Evolutionary conservation across 2,113 vertebrate species (phyloP).

Genomic region (Apteryx mantelli): DNA sequence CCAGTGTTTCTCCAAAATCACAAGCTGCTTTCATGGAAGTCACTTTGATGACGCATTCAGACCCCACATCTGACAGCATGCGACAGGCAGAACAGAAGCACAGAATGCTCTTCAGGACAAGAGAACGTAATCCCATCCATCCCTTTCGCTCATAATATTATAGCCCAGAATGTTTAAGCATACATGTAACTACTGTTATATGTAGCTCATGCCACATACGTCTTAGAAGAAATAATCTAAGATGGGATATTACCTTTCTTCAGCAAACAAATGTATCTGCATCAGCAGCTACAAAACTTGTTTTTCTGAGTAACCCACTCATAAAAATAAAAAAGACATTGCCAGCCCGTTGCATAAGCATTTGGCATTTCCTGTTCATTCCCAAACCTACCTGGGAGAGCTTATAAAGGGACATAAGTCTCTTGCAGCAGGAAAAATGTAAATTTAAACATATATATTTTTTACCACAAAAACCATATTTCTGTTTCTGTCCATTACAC

Average conservation of each 20-base stretch:
- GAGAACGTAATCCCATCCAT: neutral
- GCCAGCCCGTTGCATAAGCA: neutral
- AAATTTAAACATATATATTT: neutral
- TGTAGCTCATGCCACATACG: neutral
- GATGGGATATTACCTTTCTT: neutral
- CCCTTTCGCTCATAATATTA: neutral
- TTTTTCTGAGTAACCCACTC: neutral
- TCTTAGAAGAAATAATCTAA: neutral
- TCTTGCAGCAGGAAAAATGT: neutral
- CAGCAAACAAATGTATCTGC: neutral
- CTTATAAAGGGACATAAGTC: neutral
- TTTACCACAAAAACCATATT: neutral
- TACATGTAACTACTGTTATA: neutral
- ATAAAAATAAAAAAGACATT: neutral
- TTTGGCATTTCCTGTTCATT: neutral
- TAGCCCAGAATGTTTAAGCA: neutral
- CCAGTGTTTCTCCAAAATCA: neutral
- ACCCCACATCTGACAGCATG: neutral
- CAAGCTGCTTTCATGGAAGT: neutral
- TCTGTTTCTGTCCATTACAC: neutral
- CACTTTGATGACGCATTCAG: neutral
- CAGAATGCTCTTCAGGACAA: neutral
- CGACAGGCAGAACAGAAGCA: neutral
- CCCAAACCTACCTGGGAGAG: neutral
- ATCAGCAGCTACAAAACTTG: neutral